phyloP scores from a whole-genome alignment of 2,797 vertebrate species.

The Cossypha dichroa region DNA sequence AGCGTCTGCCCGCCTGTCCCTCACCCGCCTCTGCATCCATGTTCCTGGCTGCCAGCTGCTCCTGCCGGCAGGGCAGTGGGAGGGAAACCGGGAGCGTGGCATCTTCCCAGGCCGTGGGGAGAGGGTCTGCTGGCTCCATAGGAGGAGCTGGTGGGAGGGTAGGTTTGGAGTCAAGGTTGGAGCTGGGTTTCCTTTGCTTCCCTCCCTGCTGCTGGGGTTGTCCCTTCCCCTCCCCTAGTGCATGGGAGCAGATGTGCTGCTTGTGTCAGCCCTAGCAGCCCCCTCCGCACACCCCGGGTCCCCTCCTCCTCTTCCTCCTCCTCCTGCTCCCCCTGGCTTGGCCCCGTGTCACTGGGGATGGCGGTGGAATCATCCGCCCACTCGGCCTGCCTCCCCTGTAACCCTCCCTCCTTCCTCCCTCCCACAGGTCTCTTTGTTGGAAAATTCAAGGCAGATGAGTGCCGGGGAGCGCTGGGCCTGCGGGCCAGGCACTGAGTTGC shows the following conservation, averaged over 20 bases:
- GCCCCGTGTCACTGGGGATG: slow-evolving; percentile 39
- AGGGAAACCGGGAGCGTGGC: not conserved
- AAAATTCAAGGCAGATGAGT: slow-evolving; percentile 48
- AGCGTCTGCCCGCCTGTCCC: not conserved
- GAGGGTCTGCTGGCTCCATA: not conserved
- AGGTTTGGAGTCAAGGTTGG: not conserved
- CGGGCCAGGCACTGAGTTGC: not conserved
- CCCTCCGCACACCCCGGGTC: not conserved
- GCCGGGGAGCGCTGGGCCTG: not conserved
- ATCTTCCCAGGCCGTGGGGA: not conserved
- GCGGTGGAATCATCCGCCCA: slow-evolving; percentile 50
- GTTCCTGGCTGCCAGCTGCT: not conserved
- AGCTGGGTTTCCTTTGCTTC: not conserved
- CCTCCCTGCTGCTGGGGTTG: not conserved
- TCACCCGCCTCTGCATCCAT: not conserved
- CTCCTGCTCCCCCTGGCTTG: not conserved
- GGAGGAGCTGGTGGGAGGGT: not conserved
- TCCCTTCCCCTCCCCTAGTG: slow-evolving; percentile 45
- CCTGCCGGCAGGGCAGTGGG: not conserved
- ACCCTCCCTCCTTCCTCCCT: slow-evolving; percentile 8
- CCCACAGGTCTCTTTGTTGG: slow-evolving; percentile 60
- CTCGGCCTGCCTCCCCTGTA: slow-evolving; percentile 41
- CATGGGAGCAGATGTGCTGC: slow-evolving; percentile 58
- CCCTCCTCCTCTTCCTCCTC: not conserved
- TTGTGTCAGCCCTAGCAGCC: slow-evolving; percentile 49